Evolutionary conservation across 2,888 invertebrate genomes (phyloP).

Genomic region (Lasiommata megera): DNA sequence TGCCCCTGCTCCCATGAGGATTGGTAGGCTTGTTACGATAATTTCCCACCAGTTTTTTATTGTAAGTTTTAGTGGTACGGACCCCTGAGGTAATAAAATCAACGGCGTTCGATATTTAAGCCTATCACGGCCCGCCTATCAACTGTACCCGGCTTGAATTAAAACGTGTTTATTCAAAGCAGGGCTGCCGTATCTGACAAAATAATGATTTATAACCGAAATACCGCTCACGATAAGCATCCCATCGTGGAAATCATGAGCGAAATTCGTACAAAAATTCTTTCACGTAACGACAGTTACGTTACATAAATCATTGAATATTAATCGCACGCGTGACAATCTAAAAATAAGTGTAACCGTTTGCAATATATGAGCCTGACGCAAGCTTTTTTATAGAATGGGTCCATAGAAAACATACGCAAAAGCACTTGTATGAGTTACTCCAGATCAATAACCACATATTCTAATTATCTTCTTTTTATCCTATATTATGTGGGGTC

Average conservation of each 20-base stretch:
- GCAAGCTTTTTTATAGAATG: constrained; percentile 4
- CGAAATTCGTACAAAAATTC: constrained; percentile 15
- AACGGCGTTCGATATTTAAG: not conserved
- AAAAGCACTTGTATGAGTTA: too few species aligned
- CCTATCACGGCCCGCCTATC: not conserved
- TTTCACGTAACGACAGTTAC: constrained; percentile 25
- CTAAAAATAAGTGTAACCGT: constrained; percentile 19
- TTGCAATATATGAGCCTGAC: constrained; percentile 7
- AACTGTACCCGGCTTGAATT: not conserved
- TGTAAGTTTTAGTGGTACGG: not conserved
- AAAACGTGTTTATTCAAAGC: constrained; percentile 5
- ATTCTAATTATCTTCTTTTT: too few species aligned
- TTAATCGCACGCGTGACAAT: constrained; percentile 23
- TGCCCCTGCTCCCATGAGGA: too few species aligned
- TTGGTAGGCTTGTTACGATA: too few species aligned
- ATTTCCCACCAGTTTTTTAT: too few species aligned
- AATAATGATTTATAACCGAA: constrained; percentile 25
- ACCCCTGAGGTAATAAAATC: not conserved
- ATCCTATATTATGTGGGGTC: too few species aligned
- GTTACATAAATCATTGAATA: constrained; percentile 29
- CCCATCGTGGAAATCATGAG: constrained; percentile 4
- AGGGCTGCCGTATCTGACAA: constrained; percentile 5
- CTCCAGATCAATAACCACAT: too few species aligned
- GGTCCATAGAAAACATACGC: not conserved
- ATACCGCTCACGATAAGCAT: constrained; percentile 22